These are phyloP conservation scores for Acestrorhynchus altus DNA, from an alignment of 2,797 vertebrate species.

Conservation along the genomic window DNA sequence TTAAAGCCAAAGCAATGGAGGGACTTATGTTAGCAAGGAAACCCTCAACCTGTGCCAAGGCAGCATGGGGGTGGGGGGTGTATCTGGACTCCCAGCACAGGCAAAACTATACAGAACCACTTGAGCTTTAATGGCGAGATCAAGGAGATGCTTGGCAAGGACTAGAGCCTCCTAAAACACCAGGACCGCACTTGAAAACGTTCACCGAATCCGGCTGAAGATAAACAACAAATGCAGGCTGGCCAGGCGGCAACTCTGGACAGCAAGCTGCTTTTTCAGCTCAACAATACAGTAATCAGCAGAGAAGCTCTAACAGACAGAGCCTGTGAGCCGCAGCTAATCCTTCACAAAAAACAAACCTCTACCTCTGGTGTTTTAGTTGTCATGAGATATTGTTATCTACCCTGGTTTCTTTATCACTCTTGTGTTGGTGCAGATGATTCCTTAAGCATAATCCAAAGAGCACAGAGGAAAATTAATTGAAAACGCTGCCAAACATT, in stretches of 20 bases:
- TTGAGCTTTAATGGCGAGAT: slow-evolving; percentile 54
- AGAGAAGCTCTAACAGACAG: slow-evolving; percentile 15
- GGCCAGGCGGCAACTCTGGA: slow-evolving; percentile 25
- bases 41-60: slow-evolving; percentile 49
- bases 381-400: not conserved
- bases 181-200: slow-evolving; percentile 55
- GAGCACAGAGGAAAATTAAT: not conserved
- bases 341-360: slow-evolving; percentile 29
- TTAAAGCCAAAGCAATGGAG: slow-evolving; percentile 33
- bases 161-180: slow-evolving; percentile 56
- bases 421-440: not conserved
- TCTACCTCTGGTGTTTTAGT: not conserved
- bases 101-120: slow-evolving; percentile 43
- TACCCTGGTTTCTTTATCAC: not conserved
- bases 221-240: slow-evolving; percentile 45
- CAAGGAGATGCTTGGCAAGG: slow-evolving; percentile 58
- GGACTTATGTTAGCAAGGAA: slow-evolving; percentile 46
- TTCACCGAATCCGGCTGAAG: slow-evolving; percentile 42
- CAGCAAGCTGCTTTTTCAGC: slow-evolving; percentile 38
- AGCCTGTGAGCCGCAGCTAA: slow-evolving; percentile 1
- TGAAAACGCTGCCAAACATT: not conserved
- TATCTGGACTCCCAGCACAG: slow-evolving; percentile 46
- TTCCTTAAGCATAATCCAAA: not conserved
- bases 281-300: slow-evolving; percentile 38
- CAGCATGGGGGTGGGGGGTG: slow-evolving; percentile 46